Percentiles rank a stretch among this genome's conserved stretches.
These are phyloP conservation scores for Drosophila nigricruria DNA, from an alignment of 2,888 invertebrate species.

Conservation along the genomic window DNA sequence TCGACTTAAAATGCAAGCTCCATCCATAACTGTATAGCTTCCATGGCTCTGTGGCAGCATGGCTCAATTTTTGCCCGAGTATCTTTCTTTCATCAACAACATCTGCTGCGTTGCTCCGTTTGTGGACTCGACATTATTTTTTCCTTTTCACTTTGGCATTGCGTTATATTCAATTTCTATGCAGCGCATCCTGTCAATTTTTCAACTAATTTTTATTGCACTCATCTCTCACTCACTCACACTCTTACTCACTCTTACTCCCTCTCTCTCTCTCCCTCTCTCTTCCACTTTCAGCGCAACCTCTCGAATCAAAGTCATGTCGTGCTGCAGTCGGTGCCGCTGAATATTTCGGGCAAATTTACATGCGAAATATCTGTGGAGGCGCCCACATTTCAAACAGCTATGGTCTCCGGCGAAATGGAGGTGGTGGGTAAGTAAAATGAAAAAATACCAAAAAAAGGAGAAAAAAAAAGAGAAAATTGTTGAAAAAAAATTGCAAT, in stretches of 20 bases:
- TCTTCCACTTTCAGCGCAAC: slow-evolving; percentile 75
- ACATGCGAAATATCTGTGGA: slow-evolving; percentile 86
- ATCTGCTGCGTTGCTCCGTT: slow-evolving; percentile 7
- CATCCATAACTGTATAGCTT: slow-evolving; percentile 16
- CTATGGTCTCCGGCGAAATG: slow-evolving; percentile 85
- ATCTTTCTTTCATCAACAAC: slow-evolving; percentile 43
- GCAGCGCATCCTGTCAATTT: slow-evolving; percentile 66
- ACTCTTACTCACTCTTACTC: slow-evolving; percentile 8
- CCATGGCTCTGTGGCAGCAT: not conserved
- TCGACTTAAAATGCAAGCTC: slow-evolving; percentile 58
- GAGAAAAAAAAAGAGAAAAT: not conserved
- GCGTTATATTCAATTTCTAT: slow-evolving; percentile 75
- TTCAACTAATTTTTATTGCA: slow-evolving; percentile 71
- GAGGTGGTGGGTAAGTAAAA: slow-evolving; percentile 85
- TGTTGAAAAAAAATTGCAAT: slow-evolving; percentile 3
- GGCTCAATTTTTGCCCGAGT: slow-evolving; percentile 15
- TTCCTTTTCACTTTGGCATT: slow-evolving; percentile 33
- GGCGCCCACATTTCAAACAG: slow-evolving; percentile 85
- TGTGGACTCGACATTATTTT: slow-evolving; percentile 20
- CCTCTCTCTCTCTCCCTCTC: not conserved
- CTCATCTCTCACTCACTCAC: slow-evolving; percentile 14
- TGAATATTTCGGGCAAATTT: slow-evolving; percentile 85
- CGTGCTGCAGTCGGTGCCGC: slow-evolving; percentile 84
- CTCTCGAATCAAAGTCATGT: slow-evolving; percentile 86
- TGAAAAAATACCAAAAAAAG: not conserved